phyloP scores from a whole-genome alignment of 2,797 vertebrate genomes.

The Tapera naevia region DNA sequence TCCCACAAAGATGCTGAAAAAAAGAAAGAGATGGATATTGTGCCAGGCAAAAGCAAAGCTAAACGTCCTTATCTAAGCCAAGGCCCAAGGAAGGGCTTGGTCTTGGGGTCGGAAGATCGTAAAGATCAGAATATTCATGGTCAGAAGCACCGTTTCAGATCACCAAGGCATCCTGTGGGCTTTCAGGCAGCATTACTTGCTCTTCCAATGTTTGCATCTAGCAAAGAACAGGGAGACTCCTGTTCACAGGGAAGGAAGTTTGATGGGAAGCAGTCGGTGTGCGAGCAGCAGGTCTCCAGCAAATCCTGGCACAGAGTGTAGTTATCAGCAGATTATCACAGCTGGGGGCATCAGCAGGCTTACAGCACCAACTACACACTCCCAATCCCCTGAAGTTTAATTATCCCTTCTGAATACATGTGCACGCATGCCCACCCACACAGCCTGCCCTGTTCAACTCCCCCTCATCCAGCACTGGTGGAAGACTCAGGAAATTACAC shows the following conservation, averaged over 20 bases:
- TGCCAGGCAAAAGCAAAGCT: background rate
- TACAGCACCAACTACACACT: constrained; percentile 44
- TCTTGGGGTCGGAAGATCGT: background rate
- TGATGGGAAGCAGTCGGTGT: background rate
- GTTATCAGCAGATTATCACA: constrained; percentile 68
- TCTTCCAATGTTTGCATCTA: background rate
- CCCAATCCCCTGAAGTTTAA: constrained; percentile 69
- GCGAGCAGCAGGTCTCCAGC: constrained; percentile 16
- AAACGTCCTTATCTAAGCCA: background rate
- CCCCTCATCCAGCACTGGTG: background rate
- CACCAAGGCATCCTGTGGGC: background rate
- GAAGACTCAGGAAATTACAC: background rate
- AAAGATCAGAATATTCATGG: no score
- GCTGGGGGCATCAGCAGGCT: constrained; percentile 66
- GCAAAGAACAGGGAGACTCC: background rate
- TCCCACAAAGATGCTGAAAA: background rate
- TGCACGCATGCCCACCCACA: constrained; percentile 1
- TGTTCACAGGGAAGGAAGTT: background rate
- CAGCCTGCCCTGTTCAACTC: background rate
- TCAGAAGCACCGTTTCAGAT: background rate
- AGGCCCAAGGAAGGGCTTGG: background rate
- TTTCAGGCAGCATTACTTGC: background rate
- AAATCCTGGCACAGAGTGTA: constrained; percentile 34
- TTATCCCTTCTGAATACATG: constrained; percentile 60
- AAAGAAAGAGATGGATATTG: background rate